Percentiles rank a stretch among this genome's conserved stretches.
Conservation (phyloP, 2,888 invertebrate species). For the Lysandra bellargus region DNA sequence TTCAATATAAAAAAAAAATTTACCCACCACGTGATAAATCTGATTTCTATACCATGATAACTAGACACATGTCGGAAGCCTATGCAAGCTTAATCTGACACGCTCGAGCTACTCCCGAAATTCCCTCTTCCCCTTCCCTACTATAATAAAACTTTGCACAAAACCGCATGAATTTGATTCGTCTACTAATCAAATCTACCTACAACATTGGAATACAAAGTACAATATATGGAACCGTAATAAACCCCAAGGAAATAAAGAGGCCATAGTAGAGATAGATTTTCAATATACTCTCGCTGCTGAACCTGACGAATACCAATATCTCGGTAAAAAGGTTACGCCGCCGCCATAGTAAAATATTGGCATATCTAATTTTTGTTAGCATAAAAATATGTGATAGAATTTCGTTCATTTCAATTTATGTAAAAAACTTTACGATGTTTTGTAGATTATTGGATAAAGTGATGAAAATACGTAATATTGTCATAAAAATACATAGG, state of each 20-base stretch:
- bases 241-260: constrained; percentile 7
- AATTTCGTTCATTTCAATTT: not conserved
- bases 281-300: not conserved
- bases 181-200: not conserved
- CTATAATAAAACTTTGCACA: not conserved
- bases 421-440: not conserved
- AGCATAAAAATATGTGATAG: not conserved
- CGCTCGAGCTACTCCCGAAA: too few relatives aligned
- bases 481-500: too few relatives aligned
- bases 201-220: not conserved
- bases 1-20: too few relatives aligned
- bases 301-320: not conserved
- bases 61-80: too few relatives aligned
- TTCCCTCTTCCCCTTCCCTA: too few relatives aligned
- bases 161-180: not conserved
- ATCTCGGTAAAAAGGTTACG: not conserved
- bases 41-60: too few relatives aligned
- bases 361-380: not conserved
- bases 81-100: too few relatives aligned
- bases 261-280: not conserved
- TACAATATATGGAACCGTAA: not conserved
- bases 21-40: too few relatives aligned
- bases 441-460: not conserved
- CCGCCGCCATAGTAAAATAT: not conserved
- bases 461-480: too few relatives aligned